phyloP scores from a whole-genome alignment of 2,113 vertebrate genomes.

The Variabilichromis moorii region DNA sequence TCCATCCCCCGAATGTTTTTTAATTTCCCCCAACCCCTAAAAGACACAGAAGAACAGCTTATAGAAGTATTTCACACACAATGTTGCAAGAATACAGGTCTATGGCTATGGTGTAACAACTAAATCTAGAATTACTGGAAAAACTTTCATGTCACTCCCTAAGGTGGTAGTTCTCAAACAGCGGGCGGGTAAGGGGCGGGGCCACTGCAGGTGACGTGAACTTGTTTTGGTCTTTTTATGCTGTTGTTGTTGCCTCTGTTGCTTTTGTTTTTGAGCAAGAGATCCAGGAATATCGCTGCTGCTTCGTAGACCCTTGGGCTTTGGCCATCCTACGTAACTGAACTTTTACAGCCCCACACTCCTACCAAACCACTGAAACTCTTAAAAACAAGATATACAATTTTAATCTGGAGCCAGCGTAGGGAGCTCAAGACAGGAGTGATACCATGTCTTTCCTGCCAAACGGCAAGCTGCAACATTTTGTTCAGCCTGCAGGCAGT shows the following conservation, averaged over 20 bases:
- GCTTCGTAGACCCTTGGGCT: background rate
- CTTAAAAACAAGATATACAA: background rate
- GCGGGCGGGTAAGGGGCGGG: rapidly evolving
- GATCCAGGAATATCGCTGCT: background rate
- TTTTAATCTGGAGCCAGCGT: background rate
- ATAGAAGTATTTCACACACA: background rate
- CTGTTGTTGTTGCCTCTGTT: background rate
- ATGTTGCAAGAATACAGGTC: background rate
- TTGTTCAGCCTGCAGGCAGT: background rate
- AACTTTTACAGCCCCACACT: background rate
- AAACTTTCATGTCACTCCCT: background rate
- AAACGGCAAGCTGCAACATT: background rate
- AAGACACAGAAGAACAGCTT: background rate
- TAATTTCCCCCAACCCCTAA: background rate
- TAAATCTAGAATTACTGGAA: background rate
- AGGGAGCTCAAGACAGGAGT: background rate
- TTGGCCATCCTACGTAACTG: background rate
- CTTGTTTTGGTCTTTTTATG: background rate
- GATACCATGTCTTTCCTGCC: background rate
- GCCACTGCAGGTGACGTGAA: rapidly evolving
- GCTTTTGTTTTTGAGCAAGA: background rate
- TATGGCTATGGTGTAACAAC: background rate
- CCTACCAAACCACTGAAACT: background rate
- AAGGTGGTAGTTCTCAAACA: background rate
- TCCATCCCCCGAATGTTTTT: rapidly evolving